A percentile compares a stretch with the other conserved stretches of the same genome.
These are phyloP conservation scores for Enteromius thamalakanensis DNA, from an alignment of 2,797 vertebrate genomes.

Conservation along the genomic window DNA sequence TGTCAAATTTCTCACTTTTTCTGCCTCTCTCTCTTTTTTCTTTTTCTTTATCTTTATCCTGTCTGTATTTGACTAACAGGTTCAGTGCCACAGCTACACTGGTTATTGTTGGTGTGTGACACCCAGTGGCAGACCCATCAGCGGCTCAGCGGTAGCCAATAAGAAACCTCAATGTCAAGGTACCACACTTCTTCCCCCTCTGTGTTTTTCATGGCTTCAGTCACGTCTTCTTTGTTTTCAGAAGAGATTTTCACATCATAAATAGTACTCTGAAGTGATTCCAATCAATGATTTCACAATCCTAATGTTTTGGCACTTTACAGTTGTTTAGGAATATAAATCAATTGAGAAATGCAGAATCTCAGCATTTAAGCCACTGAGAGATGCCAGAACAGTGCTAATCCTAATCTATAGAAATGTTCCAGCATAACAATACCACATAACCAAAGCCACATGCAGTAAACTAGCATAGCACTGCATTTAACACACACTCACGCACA, in stretches of 20 bases:
- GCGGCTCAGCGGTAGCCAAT: conserved; percentile 95
- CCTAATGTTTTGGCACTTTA: background rate
- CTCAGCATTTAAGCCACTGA: background rate
- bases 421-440: conserved; percentile 34
- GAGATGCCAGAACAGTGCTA: conserved; percentile 22
- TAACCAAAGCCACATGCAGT: conserved; percentile 57
- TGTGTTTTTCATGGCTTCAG: background rate
- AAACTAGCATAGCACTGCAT: conserved; percentile 19
- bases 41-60: conserved; percentile 1
- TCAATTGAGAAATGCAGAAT: background rate
- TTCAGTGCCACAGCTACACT: conserved; percentile 98
- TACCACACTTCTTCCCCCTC: conserved; percentile 63
- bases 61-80: conserved; percentile 72
- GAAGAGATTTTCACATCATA: conserved; percentile 11
- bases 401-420: conserved; percentile 48
- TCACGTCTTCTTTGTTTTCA: background rate
- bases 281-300: conserved; percentile 4
- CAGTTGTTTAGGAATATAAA: background rate
- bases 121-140: conserved; percentile 91
- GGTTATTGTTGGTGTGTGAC: conserved; percentile 99
- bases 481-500: conserved; percentile 12
- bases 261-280: background rate
- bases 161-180: conserved; percentile 96
- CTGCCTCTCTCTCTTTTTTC: background rate
- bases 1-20: background rate